These are phyloP conservation scores for Drosophila repletoides DNA, from an alignment of 1,140 invertebrate species.

Conservation along the genomic window DNA sequence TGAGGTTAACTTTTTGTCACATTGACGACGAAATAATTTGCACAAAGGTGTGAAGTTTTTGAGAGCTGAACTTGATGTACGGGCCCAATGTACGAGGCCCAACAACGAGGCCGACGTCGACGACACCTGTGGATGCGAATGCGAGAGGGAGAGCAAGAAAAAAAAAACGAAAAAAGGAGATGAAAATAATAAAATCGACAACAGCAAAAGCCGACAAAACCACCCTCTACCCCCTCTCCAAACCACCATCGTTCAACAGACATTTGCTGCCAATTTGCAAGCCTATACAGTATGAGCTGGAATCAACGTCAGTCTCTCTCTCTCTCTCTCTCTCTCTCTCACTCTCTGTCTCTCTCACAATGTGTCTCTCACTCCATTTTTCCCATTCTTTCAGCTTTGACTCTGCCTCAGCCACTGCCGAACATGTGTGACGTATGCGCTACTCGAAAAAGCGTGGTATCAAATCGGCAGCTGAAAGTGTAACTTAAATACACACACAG, in stretches of 20 bases:
- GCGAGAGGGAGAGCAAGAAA: constrained; percentile 5
- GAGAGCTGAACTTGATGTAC: constrained; percentile 68
- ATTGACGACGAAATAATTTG: constrained; percentile 68
- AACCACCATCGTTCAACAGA: too few relatives aligned
- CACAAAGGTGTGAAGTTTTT: constrained; percentile 70
- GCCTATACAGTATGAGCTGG: constrained; percentile 41
- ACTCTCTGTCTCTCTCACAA: too few relatives aligned
- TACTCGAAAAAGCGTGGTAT: constrained; percentile 23
- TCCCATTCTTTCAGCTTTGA: too few relatives aligned
- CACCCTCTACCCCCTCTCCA: too few relatives aligned
- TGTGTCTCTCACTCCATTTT: too few relatives aligned
- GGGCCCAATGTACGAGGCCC: constrained; percentile 26
- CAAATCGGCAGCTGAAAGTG: constrained; percentile 60
- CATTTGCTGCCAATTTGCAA: constrained; percentile 61
- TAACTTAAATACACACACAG: constrained; percentile 58
- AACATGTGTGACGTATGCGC: constrained; percentile 56
- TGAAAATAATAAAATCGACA: constrained; percentile 20
- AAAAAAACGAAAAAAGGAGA: constrained; percentile 6
- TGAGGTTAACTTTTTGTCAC: constrained; percentile 71
- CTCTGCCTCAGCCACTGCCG: too few relatives aligned
- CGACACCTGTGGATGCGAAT: constrained; percentile 68
- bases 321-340: background rate
- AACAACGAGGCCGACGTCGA: constrained; percentile 22
- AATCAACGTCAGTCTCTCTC: background rate
- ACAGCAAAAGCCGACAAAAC: constrained; percentile 39